Evolutionary conservation across 2,797 vertebrate species (phyloP).

Genomic region (Pseudotriccus pelzelni): DNA sequence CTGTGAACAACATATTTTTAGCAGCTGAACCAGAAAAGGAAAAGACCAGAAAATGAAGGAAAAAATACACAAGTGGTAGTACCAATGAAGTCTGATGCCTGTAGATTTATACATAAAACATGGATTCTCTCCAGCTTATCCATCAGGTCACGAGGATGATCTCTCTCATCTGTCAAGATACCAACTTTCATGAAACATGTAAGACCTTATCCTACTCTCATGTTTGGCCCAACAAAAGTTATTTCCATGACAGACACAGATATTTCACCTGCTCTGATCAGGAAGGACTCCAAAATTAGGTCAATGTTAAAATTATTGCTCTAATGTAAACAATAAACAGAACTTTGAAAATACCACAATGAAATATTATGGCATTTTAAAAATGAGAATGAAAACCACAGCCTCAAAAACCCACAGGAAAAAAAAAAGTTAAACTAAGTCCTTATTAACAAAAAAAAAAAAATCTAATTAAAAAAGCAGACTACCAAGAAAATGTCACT

Average conservation of each 20-base stretch:
- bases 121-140: background rate
- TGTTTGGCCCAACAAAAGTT: background rate
- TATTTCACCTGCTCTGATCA: background rate
- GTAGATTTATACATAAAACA: background rate
- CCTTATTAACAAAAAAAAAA: background rate
- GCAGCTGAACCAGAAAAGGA: background rate
- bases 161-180: background rate
- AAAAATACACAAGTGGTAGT: background rate
- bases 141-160: background rate
- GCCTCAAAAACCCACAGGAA: background rate
- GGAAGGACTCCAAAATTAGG: background rate
- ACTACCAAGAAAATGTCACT: background rate
- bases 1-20: background rate
- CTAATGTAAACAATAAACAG: background rate
- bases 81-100: background rate
- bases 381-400: background rate
- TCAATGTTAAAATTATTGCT: background rate
- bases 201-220: background rate
- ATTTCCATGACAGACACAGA: background rate
- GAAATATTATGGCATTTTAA: background rate
- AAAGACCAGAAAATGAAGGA: background rate
- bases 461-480: background rate
- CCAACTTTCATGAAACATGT: background rate
- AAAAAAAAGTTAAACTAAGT: background rate
- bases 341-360: background rate